Evolutionary conservation across 2,888 invertebrate species (phyloP).

Genomic region (Lepas anatifera): DNA sequence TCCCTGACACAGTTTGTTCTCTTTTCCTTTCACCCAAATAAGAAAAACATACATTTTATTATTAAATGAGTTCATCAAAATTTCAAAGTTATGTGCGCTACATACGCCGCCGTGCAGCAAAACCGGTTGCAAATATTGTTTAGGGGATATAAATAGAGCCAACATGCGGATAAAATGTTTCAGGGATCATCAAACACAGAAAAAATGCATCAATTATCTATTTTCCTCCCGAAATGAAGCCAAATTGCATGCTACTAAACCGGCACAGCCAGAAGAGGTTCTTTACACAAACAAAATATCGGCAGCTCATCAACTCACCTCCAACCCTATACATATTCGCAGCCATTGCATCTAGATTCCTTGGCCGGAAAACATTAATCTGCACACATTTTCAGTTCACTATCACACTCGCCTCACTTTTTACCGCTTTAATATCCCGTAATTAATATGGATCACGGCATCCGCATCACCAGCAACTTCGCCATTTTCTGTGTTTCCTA

Average conservation of each 20-base stretch:
- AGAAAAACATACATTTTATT: too few species aligned
- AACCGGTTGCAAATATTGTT: not conserved
- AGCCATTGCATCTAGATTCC: conserved; percentile 17
- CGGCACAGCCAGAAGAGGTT: not conserved
- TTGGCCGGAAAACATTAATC: conserved; percentile 13
- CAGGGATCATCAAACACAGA: too few species aligned
- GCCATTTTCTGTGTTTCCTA: conserved; percentile 12
- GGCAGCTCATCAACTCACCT: conserved; percentile 15
- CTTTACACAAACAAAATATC: not conserved
- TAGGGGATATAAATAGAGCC: too few species aligned
- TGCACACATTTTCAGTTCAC: conserved; percentile 9
- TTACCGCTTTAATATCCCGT: not conserved
- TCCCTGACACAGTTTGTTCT: too few species aligned
- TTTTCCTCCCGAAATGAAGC: too few species aligned
- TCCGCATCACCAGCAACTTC: conserved; percentile 8
- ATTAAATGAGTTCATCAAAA: too few species aligned
- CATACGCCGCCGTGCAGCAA: not conserved
- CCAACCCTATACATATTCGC: conserved; percentile 22
- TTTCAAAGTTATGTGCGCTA: not conserved
- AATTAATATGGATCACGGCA: conserved; percentile 12
- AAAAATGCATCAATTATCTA: too few species aligned
- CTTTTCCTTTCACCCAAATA: too few species aligned
- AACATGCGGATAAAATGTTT: too few species aligned
- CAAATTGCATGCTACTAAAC: not conserved
- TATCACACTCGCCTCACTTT: not conserved